Evolutionary conservation across 2,113 vertebrate genomes (phyloP).

Genomic region (Dicaeum eximium): DNA sequence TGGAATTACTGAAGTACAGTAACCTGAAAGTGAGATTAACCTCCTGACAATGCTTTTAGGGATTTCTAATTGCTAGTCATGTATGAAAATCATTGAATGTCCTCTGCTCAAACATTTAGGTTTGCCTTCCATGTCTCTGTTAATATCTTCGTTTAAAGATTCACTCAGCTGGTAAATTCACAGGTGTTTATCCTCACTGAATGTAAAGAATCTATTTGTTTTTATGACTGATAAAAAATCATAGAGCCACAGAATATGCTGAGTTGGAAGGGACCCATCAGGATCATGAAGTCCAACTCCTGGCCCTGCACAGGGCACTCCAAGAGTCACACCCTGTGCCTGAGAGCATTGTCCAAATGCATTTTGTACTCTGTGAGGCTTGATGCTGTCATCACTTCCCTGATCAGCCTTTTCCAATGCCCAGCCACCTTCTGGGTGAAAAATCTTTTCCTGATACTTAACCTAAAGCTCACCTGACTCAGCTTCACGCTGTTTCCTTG

Average conservation of each 20-base stretch:
- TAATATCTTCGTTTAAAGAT: background rate
- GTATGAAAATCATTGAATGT: background rate
- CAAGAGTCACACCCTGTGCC: no score
- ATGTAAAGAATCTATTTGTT: background rate
- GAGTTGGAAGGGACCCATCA: background rate
- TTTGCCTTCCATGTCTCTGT: background rate
- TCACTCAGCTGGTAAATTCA: background rate
- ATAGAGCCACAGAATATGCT: background rate
- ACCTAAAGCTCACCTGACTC: background rate
- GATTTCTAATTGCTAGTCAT: background rate
- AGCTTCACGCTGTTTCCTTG: background rate
- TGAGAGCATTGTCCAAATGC: background rate
- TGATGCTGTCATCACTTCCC: background rate
- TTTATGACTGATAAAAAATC: background rate
- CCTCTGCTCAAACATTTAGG: background rate
- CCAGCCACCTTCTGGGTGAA: background rate
- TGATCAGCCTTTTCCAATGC: background rate
- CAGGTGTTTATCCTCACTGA: background rate
- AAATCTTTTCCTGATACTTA: background rate
- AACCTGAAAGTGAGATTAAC: background rate
- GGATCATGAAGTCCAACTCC: background rate
- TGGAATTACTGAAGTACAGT: background rate
- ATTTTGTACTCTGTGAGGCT: background rate
- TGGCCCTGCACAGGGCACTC: background rate
- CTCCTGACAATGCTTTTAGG: background rate